Base-by-base conservation (phyloP, 2,113 vertebrate species). In the Sturnira hondurensis region DNA sequence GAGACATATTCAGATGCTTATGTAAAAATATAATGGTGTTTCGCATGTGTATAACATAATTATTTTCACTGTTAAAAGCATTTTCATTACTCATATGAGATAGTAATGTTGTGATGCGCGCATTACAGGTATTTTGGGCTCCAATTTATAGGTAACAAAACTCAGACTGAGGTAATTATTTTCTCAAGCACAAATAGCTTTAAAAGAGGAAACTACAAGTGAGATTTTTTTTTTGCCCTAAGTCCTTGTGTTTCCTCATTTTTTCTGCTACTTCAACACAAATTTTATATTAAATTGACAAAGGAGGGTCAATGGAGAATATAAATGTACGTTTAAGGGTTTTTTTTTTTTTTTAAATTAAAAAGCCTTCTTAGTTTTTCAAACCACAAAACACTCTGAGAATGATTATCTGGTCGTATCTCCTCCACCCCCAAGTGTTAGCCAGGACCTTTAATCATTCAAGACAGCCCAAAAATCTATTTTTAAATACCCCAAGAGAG, bases 401-500 rank as follows among this genome's bases (percentile, higher is more conserved):
- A 91, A 65, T 95, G 52, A 97, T 95, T 93, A 96, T 96, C 54
- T 82, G 76, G 80, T 61, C 77, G 22, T 67, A 36, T 71, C 16
- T 63, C 74, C 74, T 78, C 41, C 38, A 50, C 33, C 73, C 84
- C 68, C 2, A 95, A 82, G 47, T 45, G n/a, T 86, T 80, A 96
- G 77, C 47, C 71, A 89, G 61, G n/a, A 33, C 52, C 63, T 93
- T 98, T 97, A 98, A 98, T 97, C 96, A 97, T 96, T 94, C 43
- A 68, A 80, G 96, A 97, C 97, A 97, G 96, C 96, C 91, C 83
- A 89, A 91, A 96, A 97, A 96, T 91, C 74, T 91, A 31, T 81
- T 97, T 96, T 97, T 95, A 97, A 96, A 97, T 94, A 91, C n/a
- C 93, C 89, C 96, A 82, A 81, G 96, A 97, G 96, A 94, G 89